Conservation (phyloP, 2,888 invertebrate species). For the Stramonita haemastoma region DNA sequence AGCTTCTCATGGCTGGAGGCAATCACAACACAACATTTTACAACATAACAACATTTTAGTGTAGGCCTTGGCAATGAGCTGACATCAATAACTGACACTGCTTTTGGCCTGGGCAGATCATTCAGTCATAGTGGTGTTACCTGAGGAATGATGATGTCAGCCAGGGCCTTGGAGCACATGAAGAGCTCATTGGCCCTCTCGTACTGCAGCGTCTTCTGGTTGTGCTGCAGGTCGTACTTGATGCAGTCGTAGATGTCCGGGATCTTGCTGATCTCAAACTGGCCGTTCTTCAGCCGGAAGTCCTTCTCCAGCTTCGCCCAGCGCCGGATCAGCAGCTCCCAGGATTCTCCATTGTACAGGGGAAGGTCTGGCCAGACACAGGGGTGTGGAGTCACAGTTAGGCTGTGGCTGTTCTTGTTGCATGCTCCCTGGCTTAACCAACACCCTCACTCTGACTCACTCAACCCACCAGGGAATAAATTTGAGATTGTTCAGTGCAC, state of each 20-base stretch:
- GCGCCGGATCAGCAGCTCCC: constrained; percentile 97
- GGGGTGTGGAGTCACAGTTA: too few relatives aligned
- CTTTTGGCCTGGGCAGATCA: too few relatives aligned
- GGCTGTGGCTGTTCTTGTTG: too few relatives aligned
- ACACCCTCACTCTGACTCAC: too few relatives aligned
- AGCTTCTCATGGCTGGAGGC: too few relatives aligned
- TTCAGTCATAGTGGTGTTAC: constrained; percentile 77
- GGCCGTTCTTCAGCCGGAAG: constrained; percentile 91
- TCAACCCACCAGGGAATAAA: too few relatives aligned
- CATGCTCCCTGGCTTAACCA: too few relatives aligned
- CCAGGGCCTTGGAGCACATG: constrained; percentile 96
- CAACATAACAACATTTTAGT: too few relatives aligned
- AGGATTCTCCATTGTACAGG: constrained; percentile 98
- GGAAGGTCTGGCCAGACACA: constrained; percentile 85
- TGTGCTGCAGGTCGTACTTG: constrained; percentile 97
- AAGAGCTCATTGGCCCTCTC: constrained; percentile 81
- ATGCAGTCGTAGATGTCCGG: constrained; percentile 99
- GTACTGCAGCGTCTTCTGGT: constrained; percentile 94
- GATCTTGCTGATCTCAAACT: constrained; percentile 97
- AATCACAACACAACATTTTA: too few relatives aligned
- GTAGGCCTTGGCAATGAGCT: too few relatives aligned
- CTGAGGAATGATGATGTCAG: constrained; percentile 99
- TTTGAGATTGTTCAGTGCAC: too few relatives aligned
- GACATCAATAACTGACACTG: too few relatives aligned
- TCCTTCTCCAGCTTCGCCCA: constrained; percentile 99